Evolutionary conservation across 2,797 vertebrate genomes (phyloP), one percentile per base, ranked within the genome.

Genomic region (Halcyon chelicuti): DNA sequence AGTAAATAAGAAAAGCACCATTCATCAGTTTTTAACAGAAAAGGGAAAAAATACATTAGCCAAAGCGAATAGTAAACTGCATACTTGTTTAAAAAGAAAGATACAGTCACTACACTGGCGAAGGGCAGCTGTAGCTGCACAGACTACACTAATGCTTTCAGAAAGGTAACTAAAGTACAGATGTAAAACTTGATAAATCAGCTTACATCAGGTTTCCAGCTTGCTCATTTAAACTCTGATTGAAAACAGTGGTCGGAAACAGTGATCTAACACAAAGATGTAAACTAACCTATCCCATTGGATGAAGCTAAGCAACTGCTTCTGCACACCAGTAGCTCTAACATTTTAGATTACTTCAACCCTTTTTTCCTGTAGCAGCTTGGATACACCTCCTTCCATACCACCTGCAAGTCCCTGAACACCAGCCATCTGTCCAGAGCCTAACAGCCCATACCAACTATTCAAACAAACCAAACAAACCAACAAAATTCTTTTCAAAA

Each of bases 1-100:
- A 66, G 35, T 44, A 80, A 88, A 76, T 66, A 82, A 90, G 35
- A 90, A 93, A 79, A 88, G 20, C 15, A 86, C 19, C 9, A 72
- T 77, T 93, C 70, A 86, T 86, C 5, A 31, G 33, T 90, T 94
- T 87, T 81, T 25, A 92, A 92, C 42, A 85, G 66, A 93, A 92
- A 82, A 79, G 29, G 8, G 62, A 40, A 76, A 65, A 84, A 68
- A 76, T 18, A 55, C 7, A 60, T 84, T 52, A 87, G 68, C 40
- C 14, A 73, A 88, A 90, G 71, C 35, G 73, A 94, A 82, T 20
- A 19, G 21, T 37, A 47, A 95, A 79, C 37, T 61, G 9, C 20
- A 33, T 40, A 42, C 54, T 61, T 68, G 26, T 73, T 49, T 49
- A 74, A 91, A 82, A 26, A 73, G 52, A 73, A 67, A 72, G 15